These are phyloP conservation scores for Alauda arvensis DNA, from an alignment of 2,797 vertebrate genomes.

Conservation along the genomic window DNA sequence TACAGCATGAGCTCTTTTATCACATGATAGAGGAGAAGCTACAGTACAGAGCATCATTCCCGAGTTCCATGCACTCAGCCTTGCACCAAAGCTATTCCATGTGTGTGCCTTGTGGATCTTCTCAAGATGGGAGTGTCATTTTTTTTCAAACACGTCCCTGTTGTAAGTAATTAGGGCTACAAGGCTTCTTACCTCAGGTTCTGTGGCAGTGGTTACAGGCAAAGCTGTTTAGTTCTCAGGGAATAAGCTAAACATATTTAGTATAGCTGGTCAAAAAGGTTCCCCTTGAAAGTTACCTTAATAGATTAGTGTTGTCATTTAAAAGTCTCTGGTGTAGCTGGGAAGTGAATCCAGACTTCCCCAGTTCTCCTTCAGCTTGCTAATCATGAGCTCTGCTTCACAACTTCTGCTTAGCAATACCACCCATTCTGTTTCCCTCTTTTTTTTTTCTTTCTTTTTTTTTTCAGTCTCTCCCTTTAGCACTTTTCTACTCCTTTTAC, in stretches of 20 bases:
- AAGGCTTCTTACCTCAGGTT: not conserved
- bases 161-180: not conserved
- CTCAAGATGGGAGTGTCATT: not conserved
- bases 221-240: not conserved
- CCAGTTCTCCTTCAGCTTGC: not conserved
- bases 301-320: not conserved
- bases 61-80: not conserved
- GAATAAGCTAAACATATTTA: not conserved
- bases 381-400: constrained; percentile 6
- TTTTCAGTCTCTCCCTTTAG: not conserved
- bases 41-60: not conserved
- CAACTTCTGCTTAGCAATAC: not conserved
- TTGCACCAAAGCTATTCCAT: not conserved
- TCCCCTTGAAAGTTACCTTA: not conserved
- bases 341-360: not conserved
- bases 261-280: not conserved
- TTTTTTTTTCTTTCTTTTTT: not conserved
- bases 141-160: not conserved
- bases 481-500: constrained; percentile 15
- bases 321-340: not conserved
- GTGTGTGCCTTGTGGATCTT: not conserved
- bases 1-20: not conserved
- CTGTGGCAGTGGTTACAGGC: not conserved
- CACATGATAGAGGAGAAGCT: not conserved
- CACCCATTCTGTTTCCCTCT: not conserved